Conservation (phyloP, 2,888 invertebrate genomes). For the Acronicta psi region DNA sequence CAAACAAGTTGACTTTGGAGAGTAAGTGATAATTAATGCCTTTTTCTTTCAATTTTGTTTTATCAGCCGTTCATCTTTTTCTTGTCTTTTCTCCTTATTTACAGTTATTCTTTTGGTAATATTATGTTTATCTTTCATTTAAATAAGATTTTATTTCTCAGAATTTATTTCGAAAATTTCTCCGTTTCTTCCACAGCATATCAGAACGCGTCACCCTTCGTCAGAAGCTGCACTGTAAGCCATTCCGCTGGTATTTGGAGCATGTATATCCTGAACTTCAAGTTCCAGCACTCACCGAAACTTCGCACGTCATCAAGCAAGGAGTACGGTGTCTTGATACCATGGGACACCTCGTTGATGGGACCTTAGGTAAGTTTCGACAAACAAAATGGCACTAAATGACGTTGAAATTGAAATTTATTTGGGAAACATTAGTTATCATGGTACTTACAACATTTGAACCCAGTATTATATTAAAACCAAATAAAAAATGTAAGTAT, state of each 20-base stretch:
- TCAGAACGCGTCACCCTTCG: slow-evolving; percentile 94
- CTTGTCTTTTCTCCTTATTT: too few species aligned
- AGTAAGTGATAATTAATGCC: slow-evolving; percentile 90
- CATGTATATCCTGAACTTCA: slow-evolving; percentile 97
- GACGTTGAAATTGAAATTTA: too few species aligned
- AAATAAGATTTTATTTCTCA: too few species aligned
- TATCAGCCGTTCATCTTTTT: too few species aligned
- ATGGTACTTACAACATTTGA: too few species aligned
- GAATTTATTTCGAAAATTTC: not conserved
- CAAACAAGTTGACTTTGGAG: slow-evolving; percentile 96
- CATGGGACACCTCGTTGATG: slow-evolving; percentile 96
- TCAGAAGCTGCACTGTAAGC: slow-evolving; percentile 95
- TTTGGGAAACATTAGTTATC: too few species aligned
- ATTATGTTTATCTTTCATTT: too few species aligned
- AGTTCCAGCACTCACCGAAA: slow-evolving; percentile 90
- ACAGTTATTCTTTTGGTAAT: too few species aligned
- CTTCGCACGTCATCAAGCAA: slow-evolving; percentile 93
- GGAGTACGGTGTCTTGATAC: slow-evolving; percentile 97
- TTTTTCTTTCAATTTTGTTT: too few species aligned
- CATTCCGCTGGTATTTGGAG: slow-evolving; percentile 98
- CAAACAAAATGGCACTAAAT: too few species aligned
- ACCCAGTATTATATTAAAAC: too few species aligned
- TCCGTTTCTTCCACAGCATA: slow-evolving; percentile 89
- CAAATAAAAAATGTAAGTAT: not conserved
- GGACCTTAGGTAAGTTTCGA: slow-evolving; percentile 91